Conservation (phyloP, 2,888 invertebrate genomes). For the Microchrysa polita region DNA sequence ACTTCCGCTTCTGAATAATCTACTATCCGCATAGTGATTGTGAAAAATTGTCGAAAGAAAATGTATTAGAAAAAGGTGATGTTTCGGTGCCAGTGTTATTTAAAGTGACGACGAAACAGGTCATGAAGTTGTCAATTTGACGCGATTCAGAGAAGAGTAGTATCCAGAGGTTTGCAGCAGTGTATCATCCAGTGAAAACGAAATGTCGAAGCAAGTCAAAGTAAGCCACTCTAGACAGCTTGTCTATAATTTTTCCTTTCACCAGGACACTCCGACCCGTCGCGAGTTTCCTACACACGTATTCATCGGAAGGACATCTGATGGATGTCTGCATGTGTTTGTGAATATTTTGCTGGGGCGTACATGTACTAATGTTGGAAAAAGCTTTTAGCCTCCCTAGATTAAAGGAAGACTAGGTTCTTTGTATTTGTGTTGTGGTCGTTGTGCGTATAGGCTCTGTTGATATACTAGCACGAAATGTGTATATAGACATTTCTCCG, state of each 20-base stretch:
- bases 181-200: slow-evolving; percentile 18
- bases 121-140: slow-evolving; percentile 26
- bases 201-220: slow-evolving; percentile 47
- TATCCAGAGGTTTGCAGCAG: slow-evolving; percentile 10
- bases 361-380: not conserved
- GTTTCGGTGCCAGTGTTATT: slow-evolving; percentile 11
- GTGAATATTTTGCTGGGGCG: not conserved
- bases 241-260: slow-evolving; percentile 17
- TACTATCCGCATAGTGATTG: not conserved
- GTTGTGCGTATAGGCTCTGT: slow-evolving; percentile 14
- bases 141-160: slow-evolving; percentile 10
- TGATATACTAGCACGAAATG: not conserved
- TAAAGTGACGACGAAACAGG: slow-evolving; percentile 25
- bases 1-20: not conserved
- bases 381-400: slow-evolving; percentile 40
- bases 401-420: not conserved
- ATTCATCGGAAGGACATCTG: slow-evolving; percentile 33
- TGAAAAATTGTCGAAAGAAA: slow-evolving; percentile 11
- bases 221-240: slow-evolving; percentile 41
- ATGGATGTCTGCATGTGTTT: not conserved
- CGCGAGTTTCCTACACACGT: not conserved
- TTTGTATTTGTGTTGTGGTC: not conserved
- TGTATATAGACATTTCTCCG: too few species aligned
- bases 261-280: not conserved
- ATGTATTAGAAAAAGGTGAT: slow-evolving; percentile 5